A percentile compares a stretch with the other conserved stretches of the same genome.
Evolutionary conservation across 2,797 vertebrate species (phyloP).

Genomic region (Pipistrellus pipistrellus): DNA sequence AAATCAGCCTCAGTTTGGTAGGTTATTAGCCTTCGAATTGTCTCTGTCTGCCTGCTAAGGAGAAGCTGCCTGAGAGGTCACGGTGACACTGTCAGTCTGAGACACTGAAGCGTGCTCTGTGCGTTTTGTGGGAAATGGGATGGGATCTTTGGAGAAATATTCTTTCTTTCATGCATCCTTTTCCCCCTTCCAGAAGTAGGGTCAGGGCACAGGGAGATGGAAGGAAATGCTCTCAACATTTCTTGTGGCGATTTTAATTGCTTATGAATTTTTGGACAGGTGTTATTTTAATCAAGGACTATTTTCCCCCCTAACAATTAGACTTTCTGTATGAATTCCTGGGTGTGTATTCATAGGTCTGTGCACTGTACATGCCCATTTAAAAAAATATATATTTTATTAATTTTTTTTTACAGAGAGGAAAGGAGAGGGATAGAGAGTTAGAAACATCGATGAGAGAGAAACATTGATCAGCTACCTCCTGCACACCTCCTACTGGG

Average conservation of each 20-base stretch:
- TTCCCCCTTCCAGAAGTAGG: not conserved
- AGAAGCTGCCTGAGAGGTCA: conserved; percentile 59
- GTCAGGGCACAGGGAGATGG: conserved; percentile 22
- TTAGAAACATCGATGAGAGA: no score
- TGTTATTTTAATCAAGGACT: conserved; percentile 51
- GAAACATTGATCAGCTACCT: no score
- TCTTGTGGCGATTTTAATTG: conserved; percentile 1
- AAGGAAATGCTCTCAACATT: conserved; percentile 40
- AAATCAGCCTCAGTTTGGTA: conserved; percentile 59
- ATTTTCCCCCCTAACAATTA: not conserved
- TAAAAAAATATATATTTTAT: not conserved
- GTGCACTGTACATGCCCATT: not conserved
- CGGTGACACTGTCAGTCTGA: conserved; percentile 38
- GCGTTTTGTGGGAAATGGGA: conserved; percentile 60
- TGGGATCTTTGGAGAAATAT: conserved; percentile 9
- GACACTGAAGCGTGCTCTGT: conserved; percentile 5
- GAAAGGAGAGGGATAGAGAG: no score
- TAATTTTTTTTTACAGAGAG: no score
- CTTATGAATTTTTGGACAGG: not conserved
- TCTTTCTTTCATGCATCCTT: not conserved
- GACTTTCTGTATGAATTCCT: not conserved
- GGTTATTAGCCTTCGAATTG: conserved; percentile 59
- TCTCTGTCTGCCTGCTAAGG: not conserved
- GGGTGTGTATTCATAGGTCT: not conserved
- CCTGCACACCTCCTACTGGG: no score